phyloP scores from a whole-genome alignment of 2,888 invertebrate species.

The Yponomeuta plumbellus region DNA sequence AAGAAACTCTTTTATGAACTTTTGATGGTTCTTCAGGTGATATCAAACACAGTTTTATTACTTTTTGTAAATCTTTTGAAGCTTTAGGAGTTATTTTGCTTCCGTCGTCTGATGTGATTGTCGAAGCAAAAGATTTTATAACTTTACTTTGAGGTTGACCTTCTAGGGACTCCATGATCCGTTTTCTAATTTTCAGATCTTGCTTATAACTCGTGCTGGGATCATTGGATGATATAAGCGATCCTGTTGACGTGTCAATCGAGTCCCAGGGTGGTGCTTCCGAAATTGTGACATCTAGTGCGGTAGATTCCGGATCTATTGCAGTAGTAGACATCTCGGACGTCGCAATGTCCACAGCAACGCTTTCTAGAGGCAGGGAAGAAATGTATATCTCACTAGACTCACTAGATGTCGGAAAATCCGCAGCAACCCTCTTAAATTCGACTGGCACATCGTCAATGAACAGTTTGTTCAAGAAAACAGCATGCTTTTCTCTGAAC shows the following conservation, averaged over 20 bases:
- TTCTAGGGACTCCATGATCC: too few relatives aligned
- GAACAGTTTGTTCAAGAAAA: neutral
- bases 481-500: too few relatives aligned
- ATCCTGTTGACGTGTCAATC: constrained; percentile 2
- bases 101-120: too few relatives aligned
- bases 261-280: neutral
- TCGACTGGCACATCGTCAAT: neutral
- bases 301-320: neutral
- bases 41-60: neutral
- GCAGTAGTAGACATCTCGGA: constrained; percentile 1
- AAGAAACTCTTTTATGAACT: too few relatives aligned
- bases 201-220: neutral
- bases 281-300: neutral
- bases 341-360: neutral
- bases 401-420: constrained; percentile 2
- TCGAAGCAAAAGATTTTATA: too few relatives aligned
- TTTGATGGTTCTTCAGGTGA: neutral
- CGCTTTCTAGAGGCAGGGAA: constrained; percentile 4
- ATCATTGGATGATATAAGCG: neutral
- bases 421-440: neutral
- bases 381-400: neutral
- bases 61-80: too few relatives aligned
- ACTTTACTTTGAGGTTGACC: too few relatives aligned
- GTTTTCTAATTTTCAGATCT: neutral
- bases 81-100: too few relatives aligned